phyloP scores from a whole-genome alignment of 1,140 invertebrate genomes.

The Anagrus nilaparvatae region DNA sequence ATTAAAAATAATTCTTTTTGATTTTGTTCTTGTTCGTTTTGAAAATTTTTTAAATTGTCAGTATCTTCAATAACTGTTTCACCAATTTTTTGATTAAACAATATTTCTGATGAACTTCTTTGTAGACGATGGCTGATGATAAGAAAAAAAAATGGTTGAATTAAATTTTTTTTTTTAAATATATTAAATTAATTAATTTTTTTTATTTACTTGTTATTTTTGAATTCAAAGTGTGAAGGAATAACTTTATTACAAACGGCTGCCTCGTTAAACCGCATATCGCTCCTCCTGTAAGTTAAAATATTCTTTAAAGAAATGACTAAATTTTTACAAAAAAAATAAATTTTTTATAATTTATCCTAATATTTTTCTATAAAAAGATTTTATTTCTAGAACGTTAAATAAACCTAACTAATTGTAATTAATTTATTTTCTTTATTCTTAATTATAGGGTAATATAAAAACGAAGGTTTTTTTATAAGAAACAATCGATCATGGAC shows the following conservation, averaged over 20 bases:
- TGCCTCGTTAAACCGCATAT: slow-evolving; percentile 39
- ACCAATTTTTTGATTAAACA: slow-evolving; percentile 5
- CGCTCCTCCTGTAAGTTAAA: slow-evolving; percentile 31
- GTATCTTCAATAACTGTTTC: slow-evolving; percentile 8
- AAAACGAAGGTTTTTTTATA: no score
- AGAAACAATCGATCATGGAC: no score
- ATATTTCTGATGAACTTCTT: slow-evolving; percentile 12
- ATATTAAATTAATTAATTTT: background rate
- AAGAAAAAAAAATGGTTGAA: no score
- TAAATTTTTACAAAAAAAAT: background rate
- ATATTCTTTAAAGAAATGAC: background rate
- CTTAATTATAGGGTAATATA: no score
- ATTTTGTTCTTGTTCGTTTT: slow-evolving; percentile 1
- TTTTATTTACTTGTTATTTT: slow-evolving; percentile 39
- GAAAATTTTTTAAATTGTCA: background rate
- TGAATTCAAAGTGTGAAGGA: slow-evolving; percentile 28
- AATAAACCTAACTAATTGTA: no score
- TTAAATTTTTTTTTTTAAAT: no score
- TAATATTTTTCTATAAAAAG: no score
- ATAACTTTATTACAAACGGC: slow-evolving; percentile 23
- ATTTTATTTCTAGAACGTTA: no score
- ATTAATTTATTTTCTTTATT: no score
- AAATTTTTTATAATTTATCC: slow-evolving; percentile 1
- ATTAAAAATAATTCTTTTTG: background rate
- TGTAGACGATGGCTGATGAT: background rate